Percentiles rank a stretch among this genome's conserved stretches.
Evolutionary conservation across 1,140 invertebrate species (phyloP).

Genomic region (Drosophila gunungcola): DNA sequence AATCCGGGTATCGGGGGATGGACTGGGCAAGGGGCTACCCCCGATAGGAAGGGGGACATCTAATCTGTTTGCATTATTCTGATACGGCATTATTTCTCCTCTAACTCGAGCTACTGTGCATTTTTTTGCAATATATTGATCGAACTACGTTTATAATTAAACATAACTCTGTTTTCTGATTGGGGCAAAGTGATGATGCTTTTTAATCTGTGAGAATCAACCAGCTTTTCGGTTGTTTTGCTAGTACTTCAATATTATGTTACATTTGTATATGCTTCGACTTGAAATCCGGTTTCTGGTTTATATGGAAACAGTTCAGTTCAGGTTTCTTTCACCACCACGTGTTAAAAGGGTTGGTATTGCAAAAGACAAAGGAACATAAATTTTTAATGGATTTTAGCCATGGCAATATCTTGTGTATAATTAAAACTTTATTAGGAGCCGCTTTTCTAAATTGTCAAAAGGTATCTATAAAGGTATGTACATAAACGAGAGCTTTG

Average conservation of each 20-base stretch:
- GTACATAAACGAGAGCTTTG: too few species aligned
- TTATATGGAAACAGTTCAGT: slow-evolving; percentile 23
- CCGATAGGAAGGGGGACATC: slow-evolving; percentile 28
- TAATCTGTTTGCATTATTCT: slow-evolving; percentile 47
- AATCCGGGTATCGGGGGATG: slow-evolving; percentile 10
- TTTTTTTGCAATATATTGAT: not conserved
- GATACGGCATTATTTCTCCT: slow-evolving; percentile 32
- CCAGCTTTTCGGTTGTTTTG: not conserved
- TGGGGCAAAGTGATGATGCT: not conserved
- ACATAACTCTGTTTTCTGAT: not conserved
- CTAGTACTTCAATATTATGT: slow-evolving; percentile 5
- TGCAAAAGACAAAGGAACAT: slow-evolving; percentile 15
- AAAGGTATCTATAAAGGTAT: too few species aligned
- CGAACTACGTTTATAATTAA: not conserved
- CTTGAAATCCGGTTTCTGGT: slow-evolving; percentile 18
- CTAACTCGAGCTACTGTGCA: slow-evolving; percentile 12
- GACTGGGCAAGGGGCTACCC: not conserved
- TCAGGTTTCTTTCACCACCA: slow-evolving; percentile 23
- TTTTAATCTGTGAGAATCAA: not conserved
- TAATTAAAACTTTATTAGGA: slow-evolving; percentile 13
- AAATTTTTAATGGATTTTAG: slow-evolving; percentile 9
- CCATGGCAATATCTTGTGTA: slow-evolving; percentile 3
- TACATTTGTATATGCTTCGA: slow-evolving; percentile 1
- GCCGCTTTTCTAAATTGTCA: not conserved
- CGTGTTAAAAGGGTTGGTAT: slow-evolving; percentile 31